Evolutionary conservation across 2,113 vertebrate species (phyloP), one percentile per base, ranked within the genome.

Genomic region (Atlantisia rogersi): DNA sequence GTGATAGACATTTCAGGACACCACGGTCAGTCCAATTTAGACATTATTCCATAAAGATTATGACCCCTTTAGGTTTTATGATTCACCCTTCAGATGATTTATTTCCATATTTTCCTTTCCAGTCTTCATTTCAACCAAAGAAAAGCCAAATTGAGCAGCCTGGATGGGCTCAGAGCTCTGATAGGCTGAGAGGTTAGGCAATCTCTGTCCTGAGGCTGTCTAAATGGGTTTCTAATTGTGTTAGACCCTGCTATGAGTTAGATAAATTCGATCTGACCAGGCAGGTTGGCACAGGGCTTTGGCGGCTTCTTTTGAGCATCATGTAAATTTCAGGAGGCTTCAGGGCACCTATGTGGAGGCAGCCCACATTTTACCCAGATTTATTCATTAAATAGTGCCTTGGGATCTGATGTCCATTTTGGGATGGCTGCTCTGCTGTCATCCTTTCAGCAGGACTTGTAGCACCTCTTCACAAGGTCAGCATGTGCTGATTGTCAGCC

Each of bases 261-360:
- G 93, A 95, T 89, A 92, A 95, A 97, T 96, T 95, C 74, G 24
- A 89, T 96, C 81, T 94, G 96, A 95, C 89, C 95, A 46, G 94
- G 95, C 95, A 95, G 96, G 94, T 95, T 95, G 94, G 96, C 95
- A 96, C 94, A 7, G 3, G 86, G 89, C 94, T 96, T 94, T 84
- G 91, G 89, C 62, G 22, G 93, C 91, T 92, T 92, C 96, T 96
- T 95, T 95, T 84, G 91, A 96, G 95, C 65, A 25, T 78, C 94
- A 95, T 95, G 95, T 91, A 96, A 95, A 97, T 97, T 92, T 89
- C 74, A 84, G 82, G 88, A 90, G 81, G 96, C 96, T 97, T 86
- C 86, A 10, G 93, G 96, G 95, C 94, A 95, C 96, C 95, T 91
- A 13, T 87, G 93, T 58, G 91, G 94, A 95, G 81, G 78, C 93